Conservation (phyloP, 2,113 vertebrate species). For the Platycercus adscitus region DNA sequence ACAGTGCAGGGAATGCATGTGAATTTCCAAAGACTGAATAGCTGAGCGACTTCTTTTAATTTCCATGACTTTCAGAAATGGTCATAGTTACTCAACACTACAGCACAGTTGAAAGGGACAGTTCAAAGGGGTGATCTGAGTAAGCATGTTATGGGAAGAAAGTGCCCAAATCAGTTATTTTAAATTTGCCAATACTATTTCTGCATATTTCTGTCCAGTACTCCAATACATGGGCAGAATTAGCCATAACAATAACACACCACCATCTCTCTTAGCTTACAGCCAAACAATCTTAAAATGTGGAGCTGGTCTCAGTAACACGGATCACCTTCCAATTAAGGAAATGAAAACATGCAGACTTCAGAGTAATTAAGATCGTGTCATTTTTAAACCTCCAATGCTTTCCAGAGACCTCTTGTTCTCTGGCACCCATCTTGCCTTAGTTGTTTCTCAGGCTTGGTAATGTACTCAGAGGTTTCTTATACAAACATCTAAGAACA, state of each 20-base stretch:
- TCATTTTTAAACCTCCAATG: neutral
- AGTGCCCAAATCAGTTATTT: neutral
- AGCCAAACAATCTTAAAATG: neutral
- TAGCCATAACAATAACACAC: constrained; percentile 56
- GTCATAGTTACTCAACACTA: neutral
- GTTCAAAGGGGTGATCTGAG: neutral
- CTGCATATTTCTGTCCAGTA: neutral
- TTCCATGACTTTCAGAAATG: neutral
- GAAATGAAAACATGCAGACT: constrained; percentile 30
- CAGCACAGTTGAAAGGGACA: neutral
- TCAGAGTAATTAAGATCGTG: constrained; percentile 12
- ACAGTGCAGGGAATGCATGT: neutral
- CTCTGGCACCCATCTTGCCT: neutral
- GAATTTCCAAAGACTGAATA: constrained; percentile 8
- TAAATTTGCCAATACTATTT: neutral
- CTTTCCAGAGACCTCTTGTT: neutral
- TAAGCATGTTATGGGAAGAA: neutral
- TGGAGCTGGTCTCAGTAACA: neutral
- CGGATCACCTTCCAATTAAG: constrained; percentile 25
- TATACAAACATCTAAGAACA: neutral
- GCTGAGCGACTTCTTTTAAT: neutral
- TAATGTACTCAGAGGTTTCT: neutral
- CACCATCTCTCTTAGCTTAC: neutral
- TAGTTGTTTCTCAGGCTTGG: constrained; percentile 7
- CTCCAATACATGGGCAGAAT: neutral